Conservation (phyloP, 2,113 vertebrate species). For the Urocitellus parryii region DNA sequence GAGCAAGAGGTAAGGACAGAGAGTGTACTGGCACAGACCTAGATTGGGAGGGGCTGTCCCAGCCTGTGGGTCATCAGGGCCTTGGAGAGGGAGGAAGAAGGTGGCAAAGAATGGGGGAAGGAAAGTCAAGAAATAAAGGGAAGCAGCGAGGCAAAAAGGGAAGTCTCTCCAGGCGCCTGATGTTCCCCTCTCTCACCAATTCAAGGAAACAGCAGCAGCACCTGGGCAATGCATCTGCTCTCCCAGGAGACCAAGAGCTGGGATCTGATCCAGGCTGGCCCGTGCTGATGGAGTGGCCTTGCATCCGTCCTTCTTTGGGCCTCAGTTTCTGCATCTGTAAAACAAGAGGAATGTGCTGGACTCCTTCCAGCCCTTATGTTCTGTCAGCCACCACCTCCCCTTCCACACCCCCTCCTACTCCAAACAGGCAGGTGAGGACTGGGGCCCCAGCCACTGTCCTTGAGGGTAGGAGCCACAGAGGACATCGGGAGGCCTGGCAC, state of each 20-base stretch:
- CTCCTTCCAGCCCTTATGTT: not conserved
- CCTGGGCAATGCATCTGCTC: not conserved
- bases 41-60: accelerated
- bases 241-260: not conserved
- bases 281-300: not conserved
- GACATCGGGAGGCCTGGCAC: no score
- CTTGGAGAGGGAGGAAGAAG: not conserved
- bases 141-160: not conserved
- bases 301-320: not conserved
- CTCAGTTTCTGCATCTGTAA: not conserved
- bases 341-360: not conserved
- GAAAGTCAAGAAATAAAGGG: not conserved
- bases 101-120: not conserved
- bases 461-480: not conserved
- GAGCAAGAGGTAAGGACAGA: not conserved
- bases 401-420: not conserved
- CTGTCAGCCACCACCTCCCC: not conserved
- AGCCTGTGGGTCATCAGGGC: no score
- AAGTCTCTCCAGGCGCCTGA: not conserved
- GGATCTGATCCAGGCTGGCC: not conserved
- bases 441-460: not conserved
- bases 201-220: no score
- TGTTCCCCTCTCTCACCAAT: not conserved
- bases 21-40: not conserved
- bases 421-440: not conserved